Evolutionary conservation across 2,113 vertebrate genomes (phyloP), one percentile per base, ranked within the genome.

Genomic region (Nothobranchius furzeri): DNA sequence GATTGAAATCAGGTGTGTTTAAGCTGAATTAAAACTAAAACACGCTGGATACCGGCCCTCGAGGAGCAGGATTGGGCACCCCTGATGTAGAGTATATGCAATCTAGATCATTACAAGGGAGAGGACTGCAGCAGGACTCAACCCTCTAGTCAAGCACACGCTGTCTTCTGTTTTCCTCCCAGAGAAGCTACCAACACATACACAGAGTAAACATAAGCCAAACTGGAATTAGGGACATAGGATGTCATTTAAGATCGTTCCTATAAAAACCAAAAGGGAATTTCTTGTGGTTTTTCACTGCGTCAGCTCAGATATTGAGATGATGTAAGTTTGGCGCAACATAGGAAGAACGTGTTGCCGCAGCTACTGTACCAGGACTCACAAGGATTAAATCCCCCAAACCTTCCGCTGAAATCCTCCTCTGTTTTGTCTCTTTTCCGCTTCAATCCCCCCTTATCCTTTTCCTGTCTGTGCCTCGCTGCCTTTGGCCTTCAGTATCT

Each of bases 401-500:
- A 67, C 54, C 58, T 62, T 61, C 56, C 45, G 75, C 37, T 81
- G 60, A 85, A 81, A 77, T 59, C 25, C 24, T 75, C 55, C 37
- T 60, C 5, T 48, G n/a, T 24, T 64, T 59, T 63, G 37, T 78
- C 30, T 71, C 46, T 36, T 60, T 45, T 74, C 43, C 42, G 52
- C 35, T 25, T 15, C 55, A 30, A 62, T 48, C 45, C 9, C 17
- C 9, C 17, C 56, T 9, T 59, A 61, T 55, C 51, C 58, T 68
- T 47, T 15, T 42, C 53, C 63, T 54, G 56, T n/a, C 49, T 17
- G 40, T 56, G 30, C 30, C 7, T 25, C 63, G 0, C 36, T 54
- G 7, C 57, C 20, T 11, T 73, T 42, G 43, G 54, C 65, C 3
- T 79, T 30, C 81, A 99, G 98, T 99, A 99, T 87, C 88, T 95